Base-by-base conservation (phyloP, 2,797 vertebrate genomes). In the Adrianichthys oophorus region DNA sequence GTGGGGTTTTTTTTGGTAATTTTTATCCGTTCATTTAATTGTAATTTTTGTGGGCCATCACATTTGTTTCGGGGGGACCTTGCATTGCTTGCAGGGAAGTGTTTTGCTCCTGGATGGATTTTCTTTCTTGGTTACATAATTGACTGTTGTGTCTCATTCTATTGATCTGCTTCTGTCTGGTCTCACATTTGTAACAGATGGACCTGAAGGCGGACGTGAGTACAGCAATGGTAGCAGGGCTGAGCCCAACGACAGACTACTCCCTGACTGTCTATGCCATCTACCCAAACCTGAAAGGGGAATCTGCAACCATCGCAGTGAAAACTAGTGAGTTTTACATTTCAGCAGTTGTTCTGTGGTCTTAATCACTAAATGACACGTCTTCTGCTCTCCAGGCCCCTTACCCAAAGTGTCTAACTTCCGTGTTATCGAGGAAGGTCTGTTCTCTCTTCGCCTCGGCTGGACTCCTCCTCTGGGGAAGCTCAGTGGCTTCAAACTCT, bases 401-500 rank as follows among this genome's bases (percentile, higher is more conserved):
- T 66, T 95, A 24, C 92, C 94, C n/a, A 88, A 83, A 0, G 94
- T 96, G 56, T 91, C 91, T 32, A 93, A 96, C 85, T 95, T 96
- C 83, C 93, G 93, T 8, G 88, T 96, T 44, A 86, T 91, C 17
- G 95, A 96, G 66, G 94, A 94, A 70, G 93, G 94, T 21, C 84
- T 93, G 49, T 95, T 90, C 70, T 93, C 91, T 48, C 85, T 96
- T 23, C 90, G 92, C 2, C 59, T 96, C 48, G 93, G 92, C 62
- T 97, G 95, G 95, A 94, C 93, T 0, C 79, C 86, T 46, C 90
- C 94, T 0, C 62, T 88, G 2, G 93, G 88, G 45, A 94, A 91
- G 43, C 80, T 93, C 18, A 71, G 91, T 5, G 91, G 91, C 59
- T 95, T 93, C 83, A 95, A 94, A 86, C 90, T 96, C 84, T 93